phyloP scores from a whole-genome alignment of 2,888 invertebrate species.

The Emesis furor region DNA sequence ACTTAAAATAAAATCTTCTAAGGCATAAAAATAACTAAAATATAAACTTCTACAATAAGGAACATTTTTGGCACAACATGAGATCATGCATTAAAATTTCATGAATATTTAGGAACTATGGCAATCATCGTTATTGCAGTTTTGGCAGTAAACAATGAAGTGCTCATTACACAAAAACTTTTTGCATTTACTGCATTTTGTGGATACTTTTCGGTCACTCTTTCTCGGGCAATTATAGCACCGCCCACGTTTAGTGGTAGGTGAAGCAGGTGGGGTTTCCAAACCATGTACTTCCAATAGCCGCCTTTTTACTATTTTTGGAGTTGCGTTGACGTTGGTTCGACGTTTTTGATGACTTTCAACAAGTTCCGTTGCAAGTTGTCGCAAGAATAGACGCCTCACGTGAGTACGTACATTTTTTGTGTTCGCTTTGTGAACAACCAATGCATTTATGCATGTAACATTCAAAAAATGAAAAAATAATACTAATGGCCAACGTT shows the following conservation, averaged over 20 bases:
- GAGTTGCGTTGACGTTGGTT: no score
- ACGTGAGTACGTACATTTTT: no score
- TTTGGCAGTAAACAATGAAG: slow-evolving; percentile 43
- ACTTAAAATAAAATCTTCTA: slow-evolving; percentile 14
- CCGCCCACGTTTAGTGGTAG: slow-evolving; percentile 43
- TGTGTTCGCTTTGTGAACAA: no score
- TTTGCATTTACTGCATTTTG: slow-evolving; percentile 41
- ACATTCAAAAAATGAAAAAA: no score
- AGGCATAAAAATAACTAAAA: slow-evolving; percentile 16
- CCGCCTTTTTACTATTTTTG: no score
- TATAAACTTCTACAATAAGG: slow-evolving; percentile 41
- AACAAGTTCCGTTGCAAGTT: no score
- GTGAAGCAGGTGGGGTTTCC: slow-evolving; percentile 35
- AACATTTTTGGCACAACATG: slow-evolving; percentile 35
- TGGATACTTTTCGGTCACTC: slow-evolving; percentile 34
- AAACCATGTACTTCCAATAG: slow-evolving; percentile 12
- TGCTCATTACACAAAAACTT: slow-evolving; percentile 44
- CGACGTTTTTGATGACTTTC: no score
- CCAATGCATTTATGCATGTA: no score
- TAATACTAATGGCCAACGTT: no score
- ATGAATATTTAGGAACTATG: slow-evolving; percentile 45
- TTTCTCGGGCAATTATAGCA: slow-evolving; percentile 37
- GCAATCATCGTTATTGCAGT: slow-evolving; percentile 41
- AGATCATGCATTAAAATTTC: slow-evolving; percentile 40
- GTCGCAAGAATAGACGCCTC: no score